phyloP scores from a whole-genome alignment of 2,113 vertebrate genomes.

The Zonotrichia leucophrys region DNA sequence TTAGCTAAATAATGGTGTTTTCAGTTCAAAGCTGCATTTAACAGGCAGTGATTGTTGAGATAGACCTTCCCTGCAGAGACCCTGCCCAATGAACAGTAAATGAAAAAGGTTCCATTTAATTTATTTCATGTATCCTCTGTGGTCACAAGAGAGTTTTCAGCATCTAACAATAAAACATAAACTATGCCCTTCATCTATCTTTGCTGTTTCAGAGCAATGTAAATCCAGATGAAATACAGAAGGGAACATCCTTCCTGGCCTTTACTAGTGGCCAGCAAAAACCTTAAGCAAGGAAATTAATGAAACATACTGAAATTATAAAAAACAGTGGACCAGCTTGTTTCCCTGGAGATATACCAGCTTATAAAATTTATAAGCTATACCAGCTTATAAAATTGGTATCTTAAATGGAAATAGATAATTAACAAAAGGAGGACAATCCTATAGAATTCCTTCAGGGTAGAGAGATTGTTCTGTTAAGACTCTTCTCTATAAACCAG shows the following conservation, averaged over 20 bases:
- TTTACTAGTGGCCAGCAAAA: not conserved
- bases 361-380: not conserved
- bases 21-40: not conserved
- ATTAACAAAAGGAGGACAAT: not conserved
- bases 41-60: not conserved
- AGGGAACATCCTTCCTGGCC: not conserved
- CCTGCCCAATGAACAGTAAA: not conserved
- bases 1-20: not conserved
- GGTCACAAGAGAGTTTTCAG: not conserved
- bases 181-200: not conserved
- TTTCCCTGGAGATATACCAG: not conserved
- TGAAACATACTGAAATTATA: not conserved
- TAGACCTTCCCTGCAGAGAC: not conserved
- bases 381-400: not conserved
- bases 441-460: not conserved
- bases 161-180: not conserved
- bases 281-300: not conserved
- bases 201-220: not conserved
- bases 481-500: not conserved
- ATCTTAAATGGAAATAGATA: not conserved
- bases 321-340: rapidly evolving
- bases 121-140: not conserved
- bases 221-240: not conserved
- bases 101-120: not conserved
- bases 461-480: not conserved